Evolutionary conservation across 2,797 vertebrate genomes (phyloP), one percentile per base, ranked within the genome.

Genomic region (Acanthornis magna): DNA sequence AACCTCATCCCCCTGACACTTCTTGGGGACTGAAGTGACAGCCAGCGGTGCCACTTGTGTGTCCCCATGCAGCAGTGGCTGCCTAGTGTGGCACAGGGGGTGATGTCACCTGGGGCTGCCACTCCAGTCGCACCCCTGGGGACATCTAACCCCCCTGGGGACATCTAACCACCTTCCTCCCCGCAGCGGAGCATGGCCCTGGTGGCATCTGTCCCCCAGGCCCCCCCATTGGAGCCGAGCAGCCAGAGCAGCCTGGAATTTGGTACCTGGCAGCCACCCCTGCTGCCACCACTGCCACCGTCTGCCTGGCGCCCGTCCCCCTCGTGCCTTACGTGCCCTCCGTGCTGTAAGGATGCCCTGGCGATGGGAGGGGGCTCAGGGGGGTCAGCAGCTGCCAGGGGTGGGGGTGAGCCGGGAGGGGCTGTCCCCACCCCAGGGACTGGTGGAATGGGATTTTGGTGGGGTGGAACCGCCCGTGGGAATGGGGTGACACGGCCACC

Each of bases 281-380:
- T 2, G 67, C 77, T 48, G 81, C 96, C 50, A 22, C 66, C 22
- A 7, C 96, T 0, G 62, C 97, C 34, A 38, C 97, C 12, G 29
- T 96, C 94, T 97, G 96, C 51, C 57, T 98, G 40, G 89, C 98
- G 2, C 75, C 97, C 2, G 51, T 98, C 50, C 98, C 98, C 6
- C 66, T 97, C 57, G 85, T 98, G 95, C 97, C 98, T 38, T 96
- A 97, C 5, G 95, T 88, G 5, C 74, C 97, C 29, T 36, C 79
- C 85, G 26, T 93, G 36, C 96, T 98, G 99, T 99, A 97, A 99
- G 98, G 40, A 70, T 51, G 68, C 48, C 36, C 14, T 18, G 57
- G 0, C 16, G 19, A 2, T 18, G 48, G 26, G 5, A 40, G 7
- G 15, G 23, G 12, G 4, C 1, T 2, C 0, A 0, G 11, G 42